Evolutionary conservation across 1,140 invertebrate genomes (phyloP), one percentile per base, ranked within the genome.

Genomic region (Lepidurus couesii): DNA sequence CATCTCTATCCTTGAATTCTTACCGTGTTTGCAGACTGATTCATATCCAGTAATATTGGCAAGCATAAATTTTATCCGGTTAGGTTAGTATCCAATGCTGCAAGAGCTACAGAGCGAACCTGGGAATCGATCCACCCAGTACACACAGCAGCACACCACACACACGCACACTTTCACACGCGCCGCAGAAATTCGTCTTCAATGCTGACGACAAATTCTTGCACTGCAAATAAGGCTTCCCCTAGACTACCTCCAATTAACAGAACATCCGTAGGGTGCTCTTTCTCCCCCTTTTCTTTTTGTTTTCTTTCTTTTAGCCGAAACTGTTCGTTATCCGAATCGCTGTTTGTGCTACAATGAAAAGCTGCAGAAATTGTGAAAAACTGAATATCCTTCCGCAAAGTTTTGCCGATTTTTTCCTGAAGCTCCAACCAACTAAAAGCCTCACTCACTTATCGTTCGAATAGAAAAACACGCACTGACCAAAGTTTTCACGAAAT

Each of bases 81-180:
- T 65, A 65, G 53, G 53, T 34, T 65, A 65, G 53, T 65, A 65
- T 65, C 53, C 53, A 65, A 65, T 65, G 53, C 53, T 65, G 21
- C 53, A 65, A 65, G 53, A 65, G 53, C 53, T 65, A 65, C 53
- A 65, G 34, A 65, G 53, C 53, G 53, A 65, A 65, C 53, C 53
- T 65, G 53, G 53, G 53, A 65, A 65, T 65, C 53, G 53, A 65
- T 65, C 53, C 53, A 65, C 53, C 53, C 53, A 65, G 53, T 65
- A 65, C 53, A 65, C 53, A 65, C 53, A 65, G 53, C 53, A 65
- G 53, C 16, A 65, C 53, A 65, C 53, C 16, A 7, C 16, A 21
- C 47, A 53, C 53, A 65, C 53, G 21, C 53, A 65, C 53, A 65
- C 53, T 65, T 65, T 21, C 53, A 65, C 53, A 65, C 53, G 53